Evolutionary conservation across 2,113 vertebrate genomes (phyloP).

Genomic region (Neoarius graeffei): DNA sequence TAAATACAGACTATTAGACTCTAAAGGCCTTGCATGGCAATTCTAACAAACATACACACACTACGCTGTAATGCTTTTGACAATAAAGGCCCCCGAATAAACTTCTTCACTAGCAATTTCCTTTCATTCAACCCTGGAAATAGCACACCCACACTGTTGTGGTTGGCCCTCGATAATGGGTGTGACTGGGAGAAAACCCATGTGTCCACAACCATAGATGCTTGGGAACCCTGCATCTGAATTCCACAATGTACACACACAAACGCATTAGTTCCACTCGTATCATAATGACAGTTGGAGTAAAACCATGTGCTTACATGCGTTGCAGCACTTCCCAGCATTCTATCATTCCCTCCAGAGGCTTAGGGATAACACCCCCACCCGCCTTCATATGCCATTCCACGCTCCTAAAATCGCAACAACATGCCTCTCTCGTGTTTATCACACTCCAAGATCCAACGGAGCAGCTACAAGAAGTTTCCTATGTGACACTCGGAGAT

Average conservation of each 20-base stretch:
- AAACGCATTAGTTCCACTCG: background rate
- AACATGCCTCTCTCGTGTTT: constrained; percentile 21
- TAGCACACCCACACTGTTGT: constrained; percentile 37
- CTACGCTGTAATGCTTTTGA: constrained; percentile 7
- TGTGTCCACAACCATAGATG: constrained; percentile 28
- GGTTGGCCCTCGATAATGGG: constrained; percentile 40
- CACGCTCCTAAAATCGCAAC: constrained; percentile 10
- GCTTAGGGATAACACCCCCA: background rate
- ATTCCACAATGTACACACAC: background rate
- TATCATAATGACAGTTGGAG: background rate
- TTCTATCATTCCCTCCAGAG: constrained; percentile 13
- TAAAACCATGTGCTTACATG: background rate
- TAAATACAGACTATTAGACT: background rate
- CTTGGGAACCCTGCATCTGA: constrained; percentile 17
- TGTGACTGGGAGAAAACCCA: constrained; percentile 28
- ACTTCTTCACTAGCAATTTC: constrained; percentile 42
- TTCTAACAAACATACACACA: background rate
- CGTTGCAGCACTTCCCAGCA: background rate
- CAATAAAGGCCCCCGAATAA: constrained; percentile 23
- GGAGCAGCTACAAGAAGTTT: background rate
- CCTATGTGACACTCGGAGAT: background rate
- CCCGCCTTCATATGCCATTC: constrained; percentile 23
- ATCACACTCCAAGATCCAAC: background rate
- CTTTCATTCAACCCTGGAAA: constrained; percentile 37
- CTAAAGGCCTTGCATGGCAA: background rate